phyloP scores from a whole-genome alignment of 2,888 invertebrate species.

The Heliconius cydno region DNA sequence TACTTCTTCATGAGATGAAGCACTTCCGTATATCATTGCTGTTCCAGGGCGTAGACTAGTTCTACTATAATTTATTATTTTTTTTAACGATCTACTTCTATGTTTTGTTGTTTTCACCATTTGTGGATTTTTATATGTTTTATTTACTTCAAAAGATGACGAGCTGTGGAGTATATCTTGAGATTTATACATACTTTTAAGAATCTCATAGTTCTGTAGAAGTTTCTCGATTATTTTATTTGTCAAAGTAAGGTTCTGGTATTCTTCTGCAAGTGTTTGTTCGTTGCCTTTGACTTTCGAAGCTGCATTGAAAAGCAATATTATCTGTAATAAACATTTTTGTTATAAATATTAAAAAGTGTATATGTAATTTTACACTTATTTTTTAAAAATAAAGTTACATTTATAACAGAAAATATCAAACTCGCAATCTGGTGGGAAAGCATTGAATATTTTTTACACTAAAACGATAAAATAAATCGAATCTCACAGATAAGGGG shows the following conservation, averaged over 20 bases:
- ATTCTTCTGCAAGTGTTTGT: conserved; percentile 56
- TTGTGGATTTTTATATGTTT: conserved; percentile 25
- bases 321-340: conserved; percentile 36
- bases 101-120: conserved; percentile 16
- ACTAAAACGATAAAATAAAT: conserved; percentile 21
- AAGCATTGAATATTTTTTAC: conserved; percentile 8
- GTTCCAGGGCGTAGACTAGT: conserved; percentile 31
- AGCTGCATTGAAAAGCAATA: conserved; percentile 28
- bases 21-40: conserved; percentile 37
- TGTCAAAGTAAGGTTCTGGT: conserved; percentile 66
- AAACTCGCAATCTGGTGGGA: background rate
- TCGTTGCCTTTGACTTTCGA: conserved; percentile 46
- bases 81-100: conserved; percentile 13
- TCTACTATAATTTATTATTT: conserved; percentile 12
- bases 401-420: conserved; percentile 15
- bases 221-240: conserved; percentile 63
- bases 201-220: conserved; percentile 62
- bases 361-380: too few relatives aligned
- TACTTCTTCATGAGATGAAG: conserved; percentile 13
- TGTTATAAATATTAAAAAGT: background rate
- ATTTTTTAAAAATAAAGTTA: background rate
- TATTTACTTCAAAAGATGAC: conserved; percentile 25
- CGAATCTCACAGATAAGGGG: background rate
- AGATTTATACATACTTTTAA: conserved; percentile 57
- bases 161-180: conserved; percentile 40